phyloP scores from a whole-genome alignment of 1,140 invertebrate genomes.

The Hormaphis cornu region DNA sequence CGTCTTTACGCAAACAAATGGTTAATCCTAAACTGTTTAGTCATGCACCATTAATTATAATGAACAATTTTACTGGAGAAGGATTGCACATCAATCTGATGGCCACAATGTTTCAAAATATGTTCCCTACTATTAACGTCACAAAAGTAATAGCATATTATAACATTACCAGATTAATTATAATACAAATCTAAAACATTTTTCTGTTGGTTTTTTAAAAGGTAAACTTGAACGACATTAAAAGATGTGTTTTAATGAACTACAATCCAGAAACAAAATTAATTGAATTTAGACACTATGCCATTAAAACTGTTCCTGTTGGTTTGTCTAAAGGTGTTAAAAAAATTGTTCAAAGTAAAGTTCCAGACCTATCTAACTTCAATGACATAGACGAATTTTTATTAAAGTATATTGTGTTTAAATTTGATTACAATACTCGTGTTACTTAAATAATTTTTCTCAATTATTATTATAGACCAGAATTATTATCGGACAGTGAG shows the following conservation, averaged over 20 bases:
- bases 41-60: conserved; percentile 76
- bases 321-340: conserved; percentile 88
- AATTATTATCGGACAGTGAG: conserved; percentile 83
- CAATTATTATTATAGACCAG: conserved; percentile 23
- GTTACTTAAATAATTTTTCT: not conserved
- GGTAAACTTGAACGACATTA: conserved; percentile 81
- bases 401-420: conserved; percentile 52
- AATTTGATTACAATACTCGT: not conserved
- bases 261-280: conserved; percentile 77
- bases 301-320: conserved; percentile 70
- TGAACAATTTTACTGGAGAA: conserved; percentile 87
- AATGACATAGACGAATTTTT: conserved; percentile 86
- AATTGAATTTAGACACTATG: conserved; percentile 89
- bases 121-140: conserved; percentile 95
- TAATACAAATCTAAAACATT: not conserved
- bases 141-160: conserved; percentile 50
- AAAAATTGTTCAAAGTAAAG: conserved; percentile 81
- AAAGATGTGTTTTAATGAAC: conserved; percentile 81
- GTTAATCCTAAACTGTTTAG: conserved; percentile 72
- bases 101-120: conserved; percentile 92
- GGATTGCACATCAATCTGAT: conserved; percentile 83
- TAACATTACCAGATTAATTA: not conserved
- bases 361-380: conserved; percentile 81
- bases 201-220: conserved; percentile 44
- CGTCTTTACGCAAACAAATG: conserved; percentile 70